Percentiles rank a stretch among this genome's conserved stretches.
phyloP scores from a whole-genome alignment of 2,888 invertebrate species.

The Epistrophe grossulariae region DNA sequence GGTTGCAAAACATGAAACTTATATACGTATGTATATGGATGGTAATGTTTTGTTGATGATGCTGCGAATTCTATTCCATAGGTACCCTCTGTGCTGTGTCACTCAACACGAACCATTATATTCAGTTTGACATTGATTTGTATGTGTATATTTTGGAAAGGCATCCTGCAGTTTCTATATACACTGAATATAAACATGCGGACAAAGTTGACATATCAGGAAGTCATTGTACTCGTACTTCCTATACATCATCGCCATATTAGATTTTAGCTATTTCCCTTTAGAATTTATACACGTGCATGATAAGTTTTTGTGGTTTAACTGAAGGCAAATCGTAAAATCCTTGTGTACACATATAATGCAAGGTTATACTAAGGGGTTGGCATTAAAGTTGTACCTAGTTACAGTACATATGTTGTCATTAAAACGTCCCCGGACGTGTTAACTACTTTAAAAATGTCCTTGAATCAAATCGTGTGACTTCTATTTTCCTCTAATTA shows the following conservation, averaged over 20 bases:
- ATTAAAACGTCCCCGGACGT: slow-evolving; percentile 3
- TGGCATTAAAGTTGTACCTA: neutral
- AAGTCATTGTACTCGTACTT: slow-evolving; percentile 49
- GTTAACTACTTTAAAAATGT: neutral
- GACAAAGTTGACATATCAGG: slow-evolving; percentile 35
- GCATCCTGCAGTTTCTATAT: neutral
- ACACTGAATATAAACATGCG: slow-evolving; percentile 20
- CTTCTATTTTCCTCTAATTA: slow-evolving; percentile 28
- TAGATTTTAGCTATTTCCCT: slow-evolving; percentile 22
- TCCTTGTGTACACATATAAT: neutral
- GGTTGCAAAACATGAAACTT: neutral
- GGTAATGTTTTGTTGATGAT: slow-evolving; percentile 14
- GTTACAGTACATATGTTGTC: neutral
- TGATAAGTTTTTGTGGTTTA: neutral
- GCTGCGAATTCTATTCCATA: neutral
- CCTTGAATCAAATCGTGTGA: slow-evolving; percentile 15
- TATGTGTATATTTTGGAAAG: slow-evolving; percentile 56
- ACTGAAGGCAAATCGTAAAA: slow-evolving; percentile 3
- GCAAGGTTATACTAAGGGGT: slow-evolving; percentile 28
- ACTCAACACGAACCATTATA: slow-evolving; percentile 33
- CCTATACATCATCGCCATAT: slow-evolving; percentile 20
- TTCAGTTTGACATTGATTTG: slow-evolving; percentile 54
- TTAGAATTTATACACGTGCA: slow-evolving; percentile 6
- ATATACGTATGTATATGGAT: too few relatives aligned
- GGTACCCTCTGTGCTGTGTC: neutral